phyloP scores from a whole-genome alignment of 2,113 vertebrate species.

The Hypomesus transpacificus region DNA sequence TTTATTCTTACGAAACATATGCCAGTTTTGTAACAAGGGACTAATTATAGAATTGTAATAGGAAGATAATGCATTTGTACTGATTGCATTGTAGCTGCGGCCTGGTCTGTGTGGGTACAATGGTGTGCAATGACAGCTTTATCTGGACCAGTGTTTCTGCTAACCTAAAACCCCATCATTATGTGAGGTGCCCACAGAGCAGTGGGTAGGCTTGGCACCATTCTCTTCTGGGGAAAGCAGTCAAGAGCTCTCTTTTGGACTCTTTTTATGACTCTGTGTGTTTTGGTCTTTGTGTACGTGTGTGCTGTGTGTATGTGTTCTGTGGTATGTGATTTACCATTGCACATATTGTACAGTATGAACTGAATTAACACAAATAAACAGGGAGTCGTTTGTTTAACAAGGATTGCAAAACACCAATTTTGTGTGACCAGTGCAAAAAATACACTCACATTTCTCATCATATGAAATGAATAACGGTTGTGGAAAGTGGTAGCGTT shows the following conservation, averaged over 20 bases:
- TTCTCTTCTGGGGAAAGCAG: slow-evolving; percentile 28
- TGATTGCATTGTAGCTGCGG: slow-evolving; percentile 57
- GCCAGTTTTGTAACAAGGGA: slow-evolving; percentile 60
- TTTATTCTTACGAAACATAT: slow-evolving; percentile 66
- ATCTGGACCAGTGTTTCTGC: slow-evolving; percentile 51
- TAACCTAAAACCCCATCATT: slow-evolving; percentile 58
- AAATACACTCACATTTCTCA: too few species aligned
- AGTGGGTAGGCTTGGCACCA: slow-evolving; percentile 26
- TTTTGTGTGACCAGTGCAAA: too few species aligned
- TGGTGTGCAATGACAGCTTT: slow-evolving; percentile 58
- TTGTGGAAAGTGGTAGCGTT: too few species aligned
- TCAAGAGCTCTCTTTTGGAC: slow-evolving; percentile 14
- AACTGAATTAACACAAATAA: slow-evolving; percentile 48
- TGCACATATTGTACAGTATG: slow-evolving; percentile 27
- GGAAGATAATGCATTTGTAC: slow-evolving; percentile 64
- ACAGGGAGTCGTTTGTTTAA: slow-evolving; percentile 33
- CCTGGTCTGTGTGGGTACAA: slow-evolving; percentile 44
- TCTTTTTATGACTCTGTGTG: slow-evolving; percentile 35
- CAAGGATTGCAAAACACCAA: slow-evolving; percentile 9
- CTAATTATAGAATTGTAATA: slow-evolving; percentile 70
- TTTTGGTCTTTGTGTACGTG: slow-evolving; percentile 23
- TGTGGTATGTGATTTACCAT: slow-evolving; percentile 19
- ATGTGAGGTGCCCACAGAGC: slow-evolving; percentile 51
- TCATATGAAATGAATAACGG: too few species aligned
- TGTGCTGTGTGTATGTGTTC: slow-evolving; percentile 1